These are phyloP conservation scores for Itoplectis maculator DNA, from an alignment of 2,888 invertebrate species.

Conservation along the genomic window DNA sequence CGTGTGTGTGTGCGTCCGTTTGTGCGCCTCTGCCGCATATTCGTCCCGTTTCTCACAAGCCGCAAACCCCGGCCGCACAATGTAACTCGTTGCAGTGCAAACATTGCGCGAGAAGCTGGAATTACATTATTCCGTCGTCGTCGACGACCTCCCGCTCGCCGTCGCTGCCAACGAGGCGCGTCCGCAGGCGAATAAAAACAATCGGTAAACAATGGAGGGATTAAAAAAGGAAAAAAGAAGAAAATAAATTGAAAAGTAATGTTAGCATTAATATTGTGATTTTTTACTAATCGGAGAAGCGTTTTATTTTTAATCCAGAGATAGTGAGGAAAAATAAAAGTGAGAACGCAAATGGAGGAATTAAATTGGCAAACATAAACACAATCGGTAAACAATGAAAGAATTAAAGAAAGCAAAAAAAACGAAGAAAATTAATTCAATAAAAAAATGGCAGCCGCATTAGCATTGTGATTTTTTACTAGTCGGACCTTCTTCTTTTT, in stretches of 20 bases:
- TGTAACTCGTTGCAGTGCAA: constrained; percentile 60
- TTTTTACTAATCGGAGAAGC: not conserved
- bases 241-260: not conserved
- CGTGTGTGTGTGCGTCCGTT: constrained; percentile 3
- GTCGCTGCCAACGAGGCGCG: not conserved
- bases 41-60: constrained; percentile 63
- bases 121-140: constrained; percentile 54
- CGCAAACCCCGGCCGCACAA: constrained; percentile 59
- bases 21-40: constrained; percentile 10
- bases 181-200: constrained; percentile 20
- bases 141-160: too few relatives aligned
- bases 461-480: constrained; percentile 7
- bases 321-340: not conserved
- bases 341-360: too few relatives aligned
- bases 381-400: too few relatives aligned
- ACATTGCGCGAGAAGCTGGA: constrained; percentile 52
- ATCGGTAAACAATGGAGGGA: not conserved
- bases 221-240: not conserved
- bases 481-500: too few relatives aligned
- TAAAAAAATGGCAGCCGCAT: not conserved
- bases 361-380: constrained; percentile 32
- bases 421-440: not conserved
- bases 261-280: not conserved
- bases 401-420: constrained; percentile 11
- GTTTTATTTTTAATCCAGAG: too few relatives aligned